Base-by-base conservation (phyloP, 2,888 invertebrate genomes). In the Chouioia cunea region DNA sequence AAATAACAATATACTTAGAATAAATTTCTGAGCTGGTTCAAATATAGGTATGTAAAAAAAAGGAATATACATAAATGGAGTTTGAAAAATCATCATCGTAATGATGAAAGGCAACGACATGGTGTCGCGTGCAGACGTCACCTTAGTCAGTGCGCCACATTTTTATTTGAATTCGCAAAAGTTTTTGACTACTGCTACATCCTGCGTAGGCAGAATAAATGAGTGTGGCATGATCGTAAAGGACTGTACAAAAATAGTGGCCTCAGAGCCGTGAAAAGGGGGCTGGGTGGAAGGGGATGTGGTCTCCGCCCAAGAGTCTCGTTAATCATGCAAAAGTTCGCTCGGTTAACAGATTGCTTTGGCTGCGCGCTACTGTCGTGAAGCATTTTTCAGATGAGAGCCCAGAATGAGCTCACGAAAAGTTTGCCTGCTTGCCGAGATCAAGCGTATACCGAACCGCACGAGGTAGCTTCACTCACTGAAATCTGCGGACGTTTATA, bases 321-420 rank as follows among this genome's bases (percentile, higher is more conserved):
- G 54, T 68, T 68, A 60, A 68, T 62, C 67, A 54, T 68, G 67
- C 56, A 62, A 68, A 54, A 54, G 47, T 56, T 62, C 36, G 47
- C 16, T 14, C 27, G 18, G 23, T 44, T 54, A 62, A 52, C 66
- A 36, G 36, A 47, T 65, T 14, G 50, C 50, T 50, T 50, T 36
- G 18, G 43, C 52, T 43, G 44, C 18, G 50, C 23, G 52, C 52
- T 18, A 27, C 43, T 16, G 66, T 58, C 58, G 44, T 43, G 22
- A 48, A 16, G 23, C 46, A 52, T 59, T 66, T 52, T 52, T 59
- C 50, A 52, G 27, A 54, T n/a, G 54, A 22, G 54, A 16, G 14
- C 14, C 22, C 18, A 18, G 27, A 20, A 22, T 14, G 16, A 36
- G 36, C 36, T 36, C 52, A 43, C 22, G 52, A 46, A 54, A 16